These are phyloP conservation scores for Actinopyga echinites DNA, from an alignment of 53 echinoderm and acorn worm species.

Conservation along the genomic window DNA sequence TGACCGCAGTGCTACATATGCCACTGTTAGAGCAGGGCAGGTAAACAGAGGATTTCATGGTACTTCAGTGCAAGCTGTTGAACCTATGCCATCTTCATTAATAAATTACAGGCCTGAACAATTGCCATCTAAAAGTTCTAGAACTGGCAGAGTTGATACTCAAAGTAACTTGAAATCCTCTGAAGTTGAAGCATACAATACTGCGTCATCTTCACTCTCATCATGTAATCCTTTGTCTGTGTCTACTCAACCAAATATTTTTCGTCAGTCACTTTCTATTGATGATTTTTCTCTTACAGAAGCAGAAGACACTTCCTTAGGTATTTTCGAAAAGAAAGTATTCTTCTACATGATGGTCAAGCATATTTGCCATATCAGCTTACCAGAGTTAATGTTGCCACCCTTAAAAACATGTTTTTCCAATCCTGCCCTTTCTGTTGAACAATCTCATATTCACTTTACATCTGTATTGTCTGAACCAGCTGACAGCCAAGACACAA, in stretches of 20 bases:
- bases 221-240: not conserved
- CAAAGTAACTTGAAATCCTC: not conserved
- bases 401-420: not conserved
- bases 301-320: not conserved
- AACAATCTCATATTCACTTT: conserved; percentile 18
- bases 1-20: conserved; percentile 16
- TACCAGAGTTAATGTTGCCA: not conserved
- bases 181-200: not conserved
- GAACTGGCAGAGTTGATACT: not conserved
- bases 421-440: not conserved
- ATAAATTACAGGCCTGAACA: not conserved
- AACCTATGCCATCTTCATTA: not conserved
- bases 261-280: not conserved
- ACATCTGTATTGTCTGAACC: conserved; percentile 9
- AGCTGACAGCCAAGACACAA: conserved; percentile 31
- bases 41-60: conserved; percentile 14
- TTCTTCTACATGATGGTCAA: conserved; percentile 31
- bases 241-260: not conserved
- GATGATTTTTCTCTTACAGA: conserved; percentile 14
- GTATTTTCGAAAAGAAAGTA: not conserved
- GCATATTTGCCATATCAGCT: not conserved
- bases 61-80: conserved; percentile 31
- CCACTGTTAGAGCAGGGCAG: not conserved
- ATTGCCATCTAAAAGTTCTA: not conserved
- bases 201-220: not conserved